A percentile compares a stretch with the other conserved stretches of the same genome.
Conservation (phyloP, 1,140 invertebrate species). For the Pomacea maculata region DNA sequence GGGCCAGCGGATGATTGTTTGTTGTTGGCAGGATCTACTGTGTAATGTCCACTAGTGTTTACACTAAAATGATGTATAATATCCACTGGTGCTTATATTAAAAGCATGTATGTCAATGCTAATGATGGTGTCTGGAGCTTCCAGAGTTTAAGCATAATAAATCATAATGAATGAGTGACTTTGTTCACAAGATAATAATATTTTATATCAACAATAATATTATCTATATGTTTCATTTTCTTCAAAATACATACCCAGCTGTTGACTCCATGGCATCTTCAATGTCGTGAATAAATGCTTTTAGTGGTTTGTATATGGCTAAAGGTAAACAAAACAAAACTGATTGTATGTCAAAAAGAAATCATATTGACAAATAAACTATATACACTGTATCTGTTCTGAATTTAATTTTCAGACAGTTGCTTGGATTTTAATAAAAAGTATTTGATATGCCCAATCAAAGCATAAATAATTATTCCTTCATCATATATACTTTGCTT, state of each 20-base stretch:
- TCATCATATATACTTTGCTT: neutral
- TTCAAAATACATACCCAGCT: slow-evolving; percentile 68
- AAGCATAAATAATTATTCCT: too few species aligned
- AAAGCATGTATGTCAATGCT: too few species aligned
- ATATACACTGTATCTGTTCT: too few species aligned
- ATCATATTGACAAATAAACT: neutral
- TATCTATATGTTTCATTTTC: neutral
- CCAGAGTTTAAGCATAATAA: neutral
- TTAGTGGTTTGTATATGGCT: slow-evolving; percentile 78
- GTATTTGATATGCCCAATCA: too few species aligned
- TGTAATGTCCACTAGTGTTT: too few species aligned
- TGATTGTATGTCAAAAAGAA: neutral
- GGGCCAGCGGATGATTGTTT: too few species aligned
- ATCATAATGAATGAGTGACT: neutral
- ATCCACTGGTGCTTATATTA: too few species aligned
- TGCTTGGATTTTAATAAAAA: too few species aligned
- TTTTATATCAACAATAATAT: neutral
- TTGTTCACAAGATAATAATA: neutral
- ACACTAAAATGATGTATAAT: too few species aligned
- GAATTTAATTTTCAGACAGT: too few species aligned
- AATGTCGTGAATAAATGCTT: slow-evolving; percentile 80
- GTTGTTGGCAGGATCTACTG: too few species aligned
- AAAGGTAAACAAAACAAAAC: slow-evolving; percentile 29
- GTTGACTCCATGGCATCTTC: slow-evolving; percentile 74
- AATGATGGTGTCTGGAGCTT: too few species aligned